Percentiles rank a stretch among this genome's conserved stretches.
Evolutionary conservation across 1,140 invertebrate genomes (phyloP).

Genomic region (Penaeus indicus): DNA sequence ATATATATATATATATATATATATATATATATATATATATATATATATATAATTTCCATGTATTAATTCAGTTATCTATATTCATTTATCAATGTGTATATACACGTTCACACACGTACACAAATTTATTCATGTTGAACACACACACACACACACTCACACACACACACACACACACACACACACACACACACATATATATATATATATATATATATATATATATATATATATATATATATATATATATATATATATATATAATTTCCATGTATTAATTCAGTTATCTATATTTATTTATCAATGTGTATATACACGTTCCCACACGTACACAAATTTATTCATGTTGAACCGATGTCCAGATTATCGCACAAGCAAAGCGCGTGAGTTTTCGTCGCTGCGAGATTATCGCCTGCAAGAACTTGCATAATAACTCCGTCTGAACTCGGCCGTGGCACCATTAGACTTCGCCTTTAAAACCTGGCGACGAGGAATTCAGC

Average conservation of each 20-base stretch:
- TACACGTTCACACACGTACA: not conserved
- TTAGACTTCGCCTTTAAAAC: too few relatives aligned
- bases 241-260: conserved; percentile 6
- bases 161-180: too few relatives aligned
- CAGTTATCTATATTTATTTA: not conserved
- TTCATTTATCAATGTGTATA: not conserved
- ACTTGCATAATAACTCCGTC: too few relatives aligned
- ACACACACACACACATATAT: not conserved
- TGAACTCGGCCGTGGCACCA: too few relatives aligned
- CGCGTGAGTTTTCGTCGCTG: too few relatives aligned
- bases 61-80: not conserved
- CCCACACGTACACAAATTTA: not conserved
- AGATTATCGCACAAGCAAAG: too few relatives aligned
- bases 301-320: not conserved
- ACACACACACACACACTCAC: not conserved
- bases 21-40: conserved; percentile 22
- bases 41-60: not conserved
- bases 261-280: not conserved
- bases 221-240: conserved; percentile 28
- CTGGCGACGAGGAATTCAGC: too few relatives aligned
- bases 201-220: conserved; percentile 20
- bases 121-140: not conserved
- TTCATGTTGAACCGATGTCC: not conserved
- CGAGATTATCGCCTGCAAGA: too few relatives aligned
- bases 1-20: conserved; percentile 24